A percentile compares a stretch with the other conserved stretches of the same genome.
Conservation (phyloP, 2,797 vertebrate genomes). For the Novumbra hubbsi region DNA sequence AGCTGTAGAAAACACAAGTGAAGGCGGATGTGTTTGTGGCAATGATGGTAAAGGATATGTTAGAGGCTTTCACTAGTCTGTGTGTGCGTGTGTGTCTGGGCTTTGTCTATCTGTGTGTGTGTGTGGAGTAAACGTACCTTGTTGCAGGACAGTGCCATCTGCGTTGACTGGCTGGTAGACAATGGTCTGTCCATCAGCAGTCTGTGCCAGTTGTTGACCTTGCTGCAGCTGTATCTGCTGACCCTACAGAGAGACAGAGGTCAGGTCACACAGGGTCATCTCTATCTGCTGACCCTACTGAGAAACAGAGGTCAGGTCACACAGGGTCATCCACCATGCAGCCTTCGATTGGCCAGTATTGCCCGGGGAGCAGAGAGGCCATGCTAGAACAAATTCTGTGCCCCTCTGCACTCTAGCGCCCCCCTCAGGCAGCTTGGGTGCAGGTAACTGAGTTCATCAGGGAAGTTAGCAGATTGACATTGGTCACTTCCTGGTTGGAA, state of each 20-base stretch:
- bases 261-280: not conserved
- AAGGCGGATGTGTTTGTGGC: not conserved
- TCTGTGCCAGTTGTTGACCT: constrained; percentile 98
- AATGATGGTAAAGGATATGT: not conserved
- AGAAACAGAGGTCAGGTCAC: too few relatives aligned
- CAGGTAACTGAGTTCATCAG: too few relatives aligned
- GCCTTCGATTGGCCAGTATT: too few relatives aligned
- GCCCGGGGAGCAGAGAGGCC: too few relatives aligned
- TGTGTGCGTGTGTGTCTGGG: not conserved
- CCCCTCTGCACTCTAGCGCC: too few relatives aligned
- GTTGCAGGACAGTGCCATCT: constrained; percentile 95
- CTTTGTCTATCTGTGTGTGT: not conserved
- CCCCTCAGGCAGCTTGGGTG: too few relatives aligned
- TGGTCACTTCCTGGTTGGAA: too few relatives aligned
- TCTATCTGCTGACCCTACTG: too few relatives aligned
- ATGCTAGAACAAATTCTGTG: too few relatives aligned
- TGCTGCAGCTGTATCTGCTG: constrained; percentile 93
- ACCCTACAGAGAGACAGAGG: constrained; percentile 59
- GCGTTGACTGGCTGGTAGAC: constrained; percentile 99
- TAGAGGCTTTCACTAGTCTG: not conserved
- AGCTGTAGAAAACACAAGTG: not conserved
- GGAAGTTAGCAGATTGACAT: too few relatives aligned
- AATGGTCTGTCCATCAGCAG: constrained; percentile 97
- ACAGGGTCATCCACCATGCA: too few relatives aligned
- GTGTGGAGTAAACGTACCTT: constrained; percentile 74